Conservation (phyloP, 2,888 invertebrate species). For the Abrostola tripartita region DNA sequence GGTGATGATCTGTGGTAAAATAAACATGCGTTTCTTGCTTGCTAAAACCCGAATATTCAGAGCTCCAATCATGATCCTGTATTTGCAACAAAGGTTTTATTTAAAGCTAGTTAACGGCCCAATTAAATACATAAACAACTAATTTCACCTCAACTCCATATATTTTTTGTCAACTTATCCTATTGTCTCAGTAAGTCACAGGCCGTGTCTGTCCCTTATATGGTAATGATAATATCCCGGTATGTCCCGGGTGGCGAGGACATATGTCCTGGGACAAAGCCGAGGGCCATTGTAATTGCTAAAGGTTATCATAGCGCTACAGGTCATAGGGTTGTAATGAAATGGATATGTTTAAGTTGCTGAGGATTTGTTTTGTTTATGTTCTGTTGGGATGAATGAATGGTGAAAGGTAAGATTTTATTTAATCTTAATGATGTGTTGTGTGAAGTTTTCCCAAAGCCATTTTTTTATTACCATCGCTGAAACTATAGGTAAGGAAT, state of each 20-base stretch:
- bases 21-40: too few species aligned
- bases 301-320: slow-evolving; percentile 61
- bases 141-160: neutral
- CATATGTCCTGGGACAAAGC: slow-evolving; percentile 63
- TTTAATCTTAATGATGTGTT: too few species aligned
- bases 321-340: slow-evolving; percentile 57
- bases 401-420: neutral
- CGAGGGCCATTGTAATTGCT: slow-evolving; percentile 66
- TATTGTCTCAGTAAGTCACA: slow-evolving; percentile 5
- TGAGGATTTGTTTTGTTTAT: neutral
- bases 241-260: slow-evolving; percentile 54
- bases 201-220: slow-evolving; percentile 32
- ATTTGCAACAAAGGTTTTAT: too few species aligned
- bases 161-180: slow-evolving; percentile 11
- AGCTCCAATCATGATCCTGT: too few species aligned
- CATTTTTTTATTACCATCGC: too few species aligned
- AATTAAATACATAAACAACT: neutral
- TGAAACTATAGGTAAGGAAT: too few species aligned
- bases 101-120: neutral
- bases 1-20: too few species aligned
- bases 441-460: too few species aligned
- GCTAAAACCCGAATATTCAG: too few species aligned
- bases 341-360: slow-evolving; percentile 47
- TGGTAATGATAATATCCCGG: slow-evolving; percentile 51
- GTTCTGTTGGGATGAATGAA: neutral